A percentile compares a stretch with the other conserved stretches of the same genome.
These are phyloP conservation scores for Hydroisotoma schaefferi DNA, from an alignment of 2,888 invertebrate genomes.

Conservation along the genomic window DNA sequence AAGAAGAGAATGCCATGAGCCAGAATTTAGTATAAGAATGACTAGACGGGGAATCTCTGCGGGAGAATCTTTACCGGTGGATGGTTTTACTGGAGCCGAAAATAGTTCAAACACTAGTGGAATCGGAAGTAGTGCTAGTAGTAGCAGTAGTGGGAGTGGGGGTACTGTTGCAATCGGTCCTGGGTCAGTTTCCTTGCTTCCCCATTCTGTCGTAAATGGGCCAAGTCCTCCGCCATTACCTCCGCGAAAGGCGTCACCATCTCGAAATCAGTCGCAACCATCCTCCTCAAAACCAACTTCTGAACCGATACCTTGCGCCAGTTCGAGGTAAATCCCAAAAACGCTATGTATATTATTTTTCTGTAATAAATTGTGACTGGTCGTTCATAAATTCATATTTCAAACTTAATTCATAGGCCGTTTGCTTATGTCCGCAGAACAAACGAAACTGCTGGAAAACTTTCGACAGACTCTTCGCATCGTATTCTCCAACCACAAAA, in stretches of 20 bases:
- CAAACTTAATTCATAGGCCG: no score
- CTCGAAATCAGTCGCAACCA: constrained; percentile 14
- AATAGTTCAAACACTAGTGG: constrained; percentile 25
- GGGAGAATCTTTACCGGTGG: not conserved
- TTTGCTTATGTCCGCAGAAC: no score
- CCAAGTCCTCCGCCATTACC: constrained; percentile 40
- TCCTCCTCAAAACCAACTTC: not conserved
- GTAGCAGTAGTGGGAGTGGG: constrained; percentile 31
- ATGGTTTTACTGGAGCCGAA: not conserved
- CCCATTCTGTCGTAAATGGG: constrained; percentile 9
- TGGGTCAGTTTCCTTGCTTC: constrained; percentile 14
- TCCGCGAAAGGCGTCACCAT: constrained; percentile 40
- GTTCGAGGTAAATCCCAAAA: constrained; percentile 18
- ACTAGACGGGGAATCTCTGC: not conserved
- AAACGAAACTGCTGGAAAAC: no score
- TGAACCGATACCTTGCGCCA: constrained; percentile 13
- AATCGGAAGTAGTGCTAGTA: constrained; percentile 26
- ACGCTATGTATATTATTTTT: no score
- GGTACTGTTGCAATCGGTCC: constrained; percentile 29
- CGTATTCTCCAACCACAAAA: no score
- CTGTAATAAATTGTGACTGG: no score
- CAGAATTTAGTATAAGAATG: not conserved
- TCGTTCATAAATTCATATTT: no score
- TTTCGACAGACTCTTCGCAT: no score
- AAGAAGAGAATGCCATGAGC: constrained; percentile 13